Conservation (phyloP, 2,888 invertebrate genomes). For the Junonia oenone region DNA sequence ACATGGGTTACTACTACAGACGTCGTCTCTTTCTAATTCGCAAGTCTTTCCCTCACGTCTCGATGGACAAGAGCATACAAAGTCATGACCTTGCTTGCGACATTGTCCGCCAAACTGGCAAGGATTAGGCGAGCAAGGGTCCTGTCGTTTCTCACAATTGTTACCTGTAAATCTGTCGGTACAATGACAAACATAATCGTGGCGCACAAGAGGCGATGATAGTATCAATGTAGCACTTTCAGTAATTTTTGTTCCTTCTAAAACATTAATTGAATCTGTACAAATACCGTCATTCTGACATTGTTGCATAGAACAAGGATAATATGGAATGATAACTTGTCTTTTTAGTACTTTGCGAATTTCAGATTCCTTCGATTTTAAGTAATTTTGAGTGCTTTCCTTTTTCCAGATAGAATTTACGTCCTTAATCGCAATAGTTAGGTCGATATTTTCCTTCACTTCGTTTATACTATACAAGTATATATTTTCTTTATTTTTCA, state of each 20-base stretch:
- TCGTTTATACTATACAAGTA: slow-evolving; percentile 88
- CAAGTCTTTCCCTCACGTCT: slow-evolving; percentile 90
- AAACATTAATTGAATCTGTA: slow-evolving; percentile 84
- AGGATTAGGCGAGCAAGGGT: slow-evolving; percentile 94
- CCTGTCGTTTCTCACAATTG: slow-evolving; percentile 91
- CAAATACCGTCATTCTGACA: slow-evolving; percentile 91
- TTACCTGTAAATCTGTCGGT: slow-evolving; percentile 90
- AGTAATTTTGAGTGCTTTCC: slow-evolving; percentile 81
- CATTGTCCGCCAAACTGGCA: slow-evolving; percentile 92
- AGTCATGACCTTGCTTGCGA: slow-evolving; percentile 89
- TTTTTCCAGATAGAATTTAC: slow-evolving; percentile 81
- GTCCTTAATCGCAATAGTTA: slow-evolving; percentile 84
- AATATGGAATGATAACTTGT: slow-evolving; percentile 84
- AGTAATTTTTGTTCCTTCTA: slow-evolving; percentile 85
- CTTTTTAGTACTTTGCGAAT: slow-evolving; percentile 82
- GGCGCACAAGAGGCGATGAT: slow-evolving; percentile 88
- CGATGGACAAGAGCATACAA: slow-evolving; percentile 88
- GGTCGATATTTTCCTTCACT: slow-evolving; percentile 82
- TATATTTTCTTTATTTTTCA: slow-evolving; percentile 82
- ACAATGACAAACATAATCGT: slow-evolving; percentile 90
- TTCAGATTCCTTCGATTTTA: slow-evolving; percentile 82
- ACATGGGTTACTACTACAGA: slow-evolving; percentile 92
- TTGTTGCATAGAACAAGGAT: slow-evolving; percentile 85
- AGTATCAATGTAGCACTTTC: slow-evolving; percentile 90
- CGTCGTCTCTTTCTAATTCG: slow-evolving; percentile 90